Percentiles rank a stretch among this genome's conserved stretches.
Conservation (phyloP, 2,113 vertebrate species). For the Gymnogyps californianus region DNA sequence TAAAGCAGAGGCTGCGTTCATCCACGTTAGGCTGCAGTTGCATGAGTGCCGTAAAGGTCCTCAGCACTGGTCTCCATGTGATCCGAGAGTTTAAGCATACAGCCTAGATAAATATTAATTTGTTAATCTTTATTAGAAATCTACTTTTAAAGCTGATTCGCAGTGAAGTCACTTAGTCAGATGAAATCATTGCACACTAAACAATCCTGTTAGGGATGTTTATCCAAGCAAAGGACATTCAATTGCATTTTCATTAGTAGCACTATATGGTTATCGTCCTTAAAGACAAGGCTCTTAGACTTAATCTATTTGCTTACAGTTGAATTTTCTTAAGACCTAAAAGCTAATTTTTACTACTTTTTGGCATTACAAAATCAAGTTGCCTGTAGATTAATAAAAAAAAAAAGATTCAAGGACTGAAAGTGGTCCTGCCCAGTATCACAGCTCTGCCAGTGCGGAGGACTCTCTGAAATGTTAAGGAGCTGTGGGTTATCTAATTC, state of each 20-base stretch:
- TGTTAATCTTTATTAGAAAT: background rate
- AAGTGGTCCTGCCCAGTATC: background rate
- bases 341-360: background rate
- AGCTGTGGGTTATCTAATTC: background rate
- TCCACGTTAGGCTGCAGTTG: background rate
- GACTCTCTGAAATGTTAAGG: background rate
- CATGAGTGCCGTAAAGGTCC: background rate
- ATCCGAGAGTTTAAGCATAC: background rate
- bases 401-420: background rate
- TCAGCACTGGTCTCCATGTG: background rate
- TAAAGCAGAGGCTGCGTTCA: background rate
- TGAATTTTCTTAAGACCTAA: background rate
- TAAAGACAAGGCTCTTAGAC: background rate
- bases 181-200: constrained; percentile 15
- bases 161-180: background rate
- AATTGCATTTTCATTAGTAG: constrained; percentile 32
- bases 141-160: background rate
- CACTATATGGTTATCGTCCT: constrained; percentile 25
- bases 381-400: background rate
- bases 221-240: constrained; percentile 23
- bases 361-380: background rate
- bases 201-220: constrained; percentile 13
- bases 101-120: background rate
- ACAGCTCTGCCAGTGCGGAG: background rate
- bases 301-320: background rate